phyloP scores from a whole-genome alignment of 1,140 invertebrate species.

The Oryctes rhinoceros region DNA sequence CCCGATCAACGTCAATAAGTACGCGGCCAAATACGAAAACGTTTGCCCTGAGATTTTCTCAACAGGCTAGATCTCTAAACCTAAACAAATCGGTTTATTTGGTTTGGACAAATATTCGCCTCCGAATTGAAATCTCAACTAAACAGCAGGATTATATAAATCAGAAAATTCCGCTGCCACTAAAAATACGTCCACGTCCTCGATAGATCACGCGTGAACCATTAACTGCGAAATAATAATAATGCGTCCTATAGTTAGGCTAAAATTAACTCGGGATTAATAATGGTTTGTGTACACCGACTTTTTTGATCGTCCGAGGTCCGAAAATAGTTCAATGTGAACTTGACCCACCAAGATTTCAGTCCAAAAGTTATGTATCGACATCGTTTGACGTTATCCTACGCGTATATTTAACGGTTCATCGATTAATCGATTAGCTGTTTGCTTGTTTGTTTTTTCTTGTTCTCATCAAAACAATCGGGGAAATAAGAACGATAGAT shows the following conservation, averaged over 20 bases:
- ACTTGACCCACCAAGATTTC: conserved; percentile 16
- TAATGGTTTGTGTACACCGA: conserved; percentile 18
- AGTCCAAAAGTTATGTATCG: conserved; percentile 6
- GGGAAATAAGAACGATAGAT: too few relatives aligned
- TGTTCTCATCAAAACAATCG: not conserved
- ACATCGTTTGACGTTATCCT: not conserved
- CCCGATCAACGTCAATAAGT: too few relatives aligned
- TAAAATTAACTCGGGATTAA: not conserved
- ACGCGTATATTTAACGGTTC: not conserved
- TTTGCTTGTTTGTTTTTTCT: not conserved
- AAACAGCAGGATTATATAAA: not conserved
- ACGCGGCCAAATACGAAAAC: too few relatives aligned
- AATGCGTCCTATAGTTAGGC: conserved; percentile 1
- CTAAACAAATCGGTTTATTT: not conserved
- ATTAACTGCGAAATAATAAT: conserved; percentile 22
- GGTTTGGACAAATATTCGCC: not conserved
- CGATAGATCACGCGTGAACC: not conserved
- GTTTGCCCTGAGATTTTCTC: too few relatives aligned
- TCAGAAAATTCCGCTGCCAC: conserved; percentile 1
- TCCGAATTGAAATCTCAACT: not conserved
- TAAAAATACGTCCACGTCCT: conserved; percentile 2
- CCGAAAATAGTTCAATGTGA: conserved; percentile 26
- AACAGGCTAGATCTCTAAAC: not conserved
- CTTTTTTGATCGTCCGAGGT: conserved; percentile 28
- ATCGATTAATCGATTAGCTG: not conserved